Conservation (phyloP, 2,888 invertebrate species). For the Arge pagana region DNA sequence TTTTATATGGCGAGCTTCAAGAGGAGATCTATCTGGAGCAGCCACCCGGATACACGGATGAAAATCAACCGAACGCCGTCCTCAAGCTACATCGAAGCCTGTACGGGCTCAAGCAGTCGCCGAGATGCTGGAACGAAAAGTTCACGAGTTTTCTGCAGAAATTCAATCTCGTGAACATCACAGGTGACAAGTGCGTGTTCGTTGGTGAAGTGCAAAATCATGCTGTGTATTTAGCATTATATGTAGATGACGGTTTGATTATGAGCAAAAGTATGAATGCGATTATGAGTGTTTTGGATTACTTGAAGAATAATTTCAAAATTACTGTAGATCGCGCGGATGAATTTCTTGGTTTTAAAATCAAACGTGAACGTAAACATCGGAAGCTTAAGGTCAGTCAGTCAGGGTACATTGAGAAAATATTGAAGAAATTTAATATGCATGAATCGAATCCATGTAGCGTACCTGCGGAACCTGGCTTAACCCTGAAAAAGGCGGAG, state of each 20-base stretch:
- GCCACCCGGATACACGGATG: slow-evolving; percentile 19
- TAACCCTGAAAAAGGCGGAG: not conserved
- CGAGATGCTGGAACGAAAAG: slow-evolving; percentile 25
- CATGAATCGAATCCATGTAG: slow-evolving; percentile 9
- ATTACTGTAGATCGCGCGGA: slow-evolving; percentile 18
- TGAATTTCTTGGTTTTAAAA: slow-evolving; percentile 25
- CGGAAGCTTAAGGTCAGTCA: slow-evolving; percentile 9
- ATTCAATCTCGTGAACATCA: slow-evolving; percentile 4
- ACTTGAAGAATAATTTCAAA: slow-evolving; percentile 17
- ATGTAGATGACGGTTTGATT: slow-evolving; percentile 28
- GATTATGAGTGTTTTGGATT: slow-evolving; percentile 11
- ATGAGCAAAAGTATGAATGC: too few species aligned
- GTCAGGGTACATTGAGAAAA: slow-evolving; percentile 16
- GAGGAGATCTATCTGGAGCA: slow-evolving; percentile 20
- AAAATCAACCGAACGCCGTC: slow-evolving; percentile 1
- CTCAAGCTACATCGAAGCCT: slow-evolving; percentile 10
- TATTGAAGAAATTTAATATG: slow-evolving; percentile 22
- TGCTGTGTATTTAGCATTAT: slow-evolving; percentile 22
- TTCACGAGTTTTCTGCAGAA: slow-evolving; percentile 15
- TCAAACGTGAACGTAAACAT: not conserved
- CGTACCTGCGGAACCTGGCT: slow-evolving; percentile 18
- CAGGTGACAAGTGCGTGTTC: slow-evolving; percentile 10
- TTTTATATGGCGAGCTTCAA: not conserved
- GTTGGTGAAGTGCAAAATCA: not conserved
- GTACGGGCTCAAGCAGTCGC: slow-evolving; percentile 27